Evolutionary conservation across 2,888 invertebrate genomes (phyloP), one percentile per base, ranked within the genome.

Genomic region (Hermodice carunculata): DNA sequence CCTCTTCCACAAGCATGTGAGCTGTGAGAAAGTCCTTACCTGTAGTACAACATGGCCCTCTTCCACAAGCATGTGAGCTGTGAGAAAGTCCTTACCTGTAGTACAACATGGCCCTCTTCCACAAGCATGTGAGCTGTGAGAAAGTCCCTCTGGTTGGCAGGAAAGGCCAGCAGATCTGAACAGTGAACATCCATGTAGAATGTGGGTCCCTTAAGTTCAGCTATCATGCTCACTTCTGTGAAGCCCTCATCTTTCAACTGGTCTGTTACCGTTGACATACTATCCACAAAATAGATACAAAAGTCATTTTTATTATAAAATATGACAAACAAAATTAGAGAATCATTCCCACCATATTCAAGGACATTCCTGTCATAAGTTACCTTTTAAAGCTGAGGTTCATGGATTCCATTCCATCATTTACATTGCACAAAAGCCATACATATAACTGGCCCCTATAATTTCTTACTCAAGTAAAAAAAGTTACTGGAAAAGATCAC

Each of bases 171-270:
- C 32, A 82, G 67, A 64, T 85, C 84, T 8, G 68, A 53, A 64
- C 84, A 85, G 66, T 83, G 80, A 2, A 62, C 56, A 69, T 85
- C 85, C 26, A 73, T 42, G 60, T 67, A 66, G 67, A 79, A 82
- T 28, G 69, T 74, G 52, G 74, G 74, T 2, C 76, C 80, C 5
- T 57, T 67, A 28, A 77, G 62, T 22, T 65, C 65, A 4, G 68
- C 67, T 11, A 71, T 76, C 31, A 58, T 26, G 43, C 71, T 58
- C 4, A 80, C 74, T 44, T 37, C 37, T 17, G 8, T n/a, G 67
- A 76, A 83, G 5, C 75, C 74, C 4, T 78, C 78, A 22, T 77
- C 76, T 26, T 73, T 74, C 37, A 84, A 74, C 29, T 69, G 56
- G 24, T 73, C 67, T 4, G 78, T 65, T 31, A 80, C 77, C n/a